Conservation (phyloP, 2,888 invertebrate genomes). For the Brenthis daphne region DNA sequence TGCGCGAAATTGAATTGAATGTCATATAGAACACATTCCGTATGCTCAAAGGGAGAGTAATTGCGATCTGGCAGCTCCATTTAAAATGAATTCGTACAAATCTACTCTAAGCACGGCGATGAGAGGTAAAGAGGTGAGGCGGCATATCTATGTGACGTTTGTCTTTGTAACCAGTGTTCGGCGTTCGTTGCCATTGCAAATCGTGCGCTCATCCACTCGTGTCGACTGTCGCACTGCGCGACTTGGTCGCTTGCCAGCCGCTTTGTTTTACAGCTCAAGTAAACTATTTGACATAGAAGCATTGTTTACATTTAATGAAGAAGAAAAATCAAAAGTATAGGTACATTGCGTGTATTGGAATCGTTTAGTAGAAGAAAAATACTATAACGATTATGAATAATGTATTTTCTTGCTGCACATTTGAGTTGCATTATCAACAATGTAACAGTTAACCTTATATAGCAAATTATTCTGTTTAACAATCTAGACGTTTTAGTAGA, state of each 20-base stretch:
- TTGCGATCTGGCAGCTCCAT: slow-evolving; percentile 76
- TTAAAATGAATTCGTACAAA: slow-evolving; percentile 77
- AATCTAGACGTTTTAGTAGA: background rate
- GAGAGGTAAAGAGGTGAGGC: slow-evolving; percentile 45
- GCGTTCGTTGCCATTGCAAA: slow-evolving; percentile 54
- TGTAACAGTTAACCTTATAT: background rate
- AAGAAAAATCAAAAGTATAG: background rate
- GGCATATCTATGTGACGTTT: slow-evolving; percentile 45
- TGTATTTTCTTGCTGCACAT: background rate
- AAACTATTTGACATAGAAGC: slow-evolving; percentile 77
- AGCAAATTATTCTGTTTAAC: background rate
- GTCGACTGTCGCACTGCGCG: slow-evolving; percentile 55
- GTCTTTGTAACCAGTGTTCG: slow-evolving; percentile 45
- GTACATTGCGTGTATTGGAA: background rate
- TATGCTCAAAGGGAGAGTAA: slow-evolving; percentile 78
- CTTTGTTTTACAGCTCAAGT: slow-evolving; percentile 75
- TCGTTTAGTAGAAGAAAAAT: too few relatives aligned
- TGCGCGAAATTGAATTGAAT: slow-evolving; percentile 77
- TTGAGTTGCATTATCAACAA: background rate
- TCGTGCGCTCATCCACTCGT: slow-evolving; percentile 71
- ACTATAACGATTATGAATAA: background rate
- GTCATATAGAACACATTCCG: slow-evolving; percentile 76
- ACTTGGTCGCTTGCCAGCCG: slow-evolving; percentile 77
- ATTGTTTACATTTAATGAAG: slow-evolving; percentile 54
- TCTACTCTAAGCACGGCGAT: slow-evolving; percentile 60